Conservation (phyloP, 2,888 invertebrate genomes). For the Scaptodrosophila latifasciaeformis region DNA sequence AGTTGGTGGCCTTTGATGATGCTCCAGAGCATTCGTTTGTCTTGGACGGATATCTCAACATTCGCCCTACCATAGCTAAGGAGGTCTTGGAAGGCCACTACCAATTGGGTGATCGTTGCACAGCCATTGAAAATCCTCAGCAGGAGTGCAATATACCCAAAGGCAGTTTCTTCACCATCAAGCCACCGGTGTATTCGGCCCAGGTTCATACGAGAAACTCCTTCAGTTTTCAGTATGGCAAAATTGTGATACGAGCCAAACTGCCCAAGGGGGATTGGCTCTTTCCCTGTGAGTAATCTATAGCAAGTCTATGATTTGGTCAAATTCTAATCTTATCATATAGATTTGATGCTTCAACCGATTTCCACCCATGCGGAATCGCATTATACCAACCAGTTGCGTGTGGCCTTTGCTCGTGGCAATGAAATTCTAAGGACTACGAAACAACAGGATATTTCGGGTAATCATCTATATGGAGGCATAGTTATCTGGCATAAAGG, state of each 20-base stretch:
- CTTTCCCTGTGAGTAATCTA: constrained; percentile 80
- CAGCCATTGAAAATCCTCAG: constrained; percentile 75
- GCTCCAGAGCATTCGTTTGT: constrained; percentile 66
- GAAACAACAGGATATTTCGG: constrained; percentile 60
- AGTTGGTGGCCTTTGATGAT: constrained; percentile 76
- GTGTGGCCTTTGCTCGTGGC: constrained; percentile 84
- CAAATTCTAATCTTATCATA: constrained; percentile 24
- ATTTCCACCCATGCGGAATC: constrained; percentile 78
- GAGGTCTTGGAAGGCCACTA: constrained; percentile 55
- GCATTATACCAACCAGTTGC: constrained; percentile 78
- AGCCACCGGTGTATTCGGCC: constrained; percentile 83
- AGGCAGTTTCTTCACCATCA: constrained; percentile 75
- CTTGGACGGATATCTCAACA: constrained; percentile 66
- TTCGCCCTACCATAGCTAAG: constrained; percentile 71
- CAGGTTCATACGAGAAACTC: constrained; percentile 79
- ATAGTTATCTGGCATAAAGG: constrained; percentile 58
- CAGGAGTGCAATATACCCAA: constrained; percentile 67
- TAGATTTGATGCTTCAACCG: constrained; percentile 82
- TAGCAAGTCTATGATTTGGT: neutral
- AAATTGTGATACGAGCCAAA: constrained; percentile 82
- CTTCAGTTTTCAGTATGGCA: constrained; percentile 83
- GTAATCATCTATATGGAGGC: constrained; percentile 68
- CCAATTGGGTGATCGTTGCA: constrained; percentile 76
- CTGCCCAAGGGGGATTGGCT: constrained; percentile 87
- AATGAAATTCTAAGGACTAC: constrained; percentile 75